A percentile compares a stretch with the other conserved stretches of the same genome.
phyloP scores from a whole-genome alignment of 2,113 vertebrate genomes.

The Ariopsis seemanni region DNA sequence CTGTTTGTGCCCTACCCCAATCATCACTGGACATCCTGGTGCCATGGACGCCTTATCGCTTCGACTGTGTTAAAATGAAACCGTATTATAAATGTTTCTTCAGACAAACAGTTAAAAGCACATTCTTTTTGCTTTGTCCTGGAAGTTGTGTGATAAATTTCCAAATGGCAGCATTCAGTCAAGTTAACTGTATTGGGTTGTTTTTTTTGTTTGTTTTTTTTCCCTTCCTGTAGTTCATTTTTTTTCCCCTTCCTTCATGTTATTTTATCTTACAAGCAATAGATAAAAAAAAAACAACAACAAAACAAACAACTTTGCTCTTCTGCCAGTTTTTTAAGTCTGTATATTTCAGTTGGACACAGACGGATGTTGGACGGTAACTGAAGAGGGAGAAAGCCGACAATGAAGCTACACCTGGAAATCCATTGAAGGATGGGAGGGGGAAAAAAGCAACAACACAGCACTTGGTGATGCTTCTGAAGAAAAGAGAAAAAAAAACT shows the following conservation, averaged over 20 bases:
- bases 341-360: constrained; percentile 44
- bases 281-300: constrained; percentile 37
- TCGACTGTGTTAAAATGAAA: constrained; percentile 47
- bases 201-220: constrained; percentile 24
- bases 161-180: constrained; percentile 47
- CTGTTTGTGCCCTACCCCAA: constrained; percentile 35
- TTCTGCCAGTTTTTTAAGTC: constrained; percentile 49
- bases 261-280: constrained; percentile 57
- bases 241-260: constrained; percentile 13
- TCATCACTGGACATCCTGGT: constrained; percentile 54
- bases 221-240: not conserved
- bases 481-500: constrained; percentile 40
- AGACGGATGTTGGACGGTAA: constrained; percentile 24
- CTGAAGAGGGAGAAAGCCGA: constrained; percentile 21
- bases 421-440: constrained; percentile 18
- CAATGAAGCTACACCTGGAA: constrained; percentile 39
- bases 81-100: constrained; percentile 49
- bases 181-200: constrained; percentile 50
- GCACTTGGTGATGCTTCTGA: constrained; percentile 57
- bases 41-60: constrained; percentile 60
- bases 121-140: constrained; percentile 55
- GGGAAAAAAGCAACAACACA: constrained; percentile 43
- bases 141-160: constrained; percentile 47
- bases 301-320: constrained; percentile 41
- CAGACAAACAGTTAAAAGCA: constrained; percentile 64